Percentiles rank a stretch among this genome's conserved stretches.
These are phyloP conservation scores for Rutilus rutilus DNA, from an alignment of 2,113 vertebrate species.

Conservation along the genomic window DNA sequence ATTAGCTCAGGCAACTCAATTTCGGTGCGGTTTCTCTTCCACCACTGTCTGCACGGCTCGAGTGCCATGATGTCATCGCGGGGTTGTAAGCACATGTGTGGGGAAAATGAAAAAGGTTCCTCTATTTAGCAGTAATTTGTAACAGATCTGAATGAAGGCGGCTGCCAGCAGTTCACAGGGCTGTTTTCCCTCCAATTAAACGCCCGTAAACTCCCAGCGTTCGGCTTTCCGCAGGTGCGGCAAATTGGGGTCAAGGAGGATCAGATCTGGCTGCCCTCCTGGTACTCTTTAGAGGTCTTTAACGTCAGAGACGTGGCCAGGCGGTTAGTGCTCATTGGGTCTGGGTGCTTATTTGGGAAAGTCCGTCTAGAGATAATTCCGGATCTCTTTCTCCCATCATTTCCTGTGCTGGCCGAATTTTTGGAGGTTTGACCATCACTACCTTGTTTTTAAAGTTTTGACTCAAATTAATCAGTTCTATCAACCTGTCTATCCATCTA, in stretches of 20 bases:
- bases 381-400: background rate
- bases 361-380: background rate
- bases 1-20: conserved; percentile 69
- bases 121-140: conserved; percentile 69
- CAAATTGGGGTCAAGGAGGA: conserved; percentile 64
- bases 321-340: background rate
- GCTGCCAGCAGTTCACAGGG: conserved; percentile 62
- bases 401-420: background rate
- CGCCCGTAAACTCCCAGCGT: conserved; percentile 59
- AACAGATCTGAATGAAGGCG: conserved; percentile 66
- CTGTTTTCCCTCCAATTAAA: conserved; percentile 68
- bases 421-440: background rate
- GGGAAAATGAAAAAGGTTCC: conserved; percentile 59
- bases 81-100: conserved; percentile 65
- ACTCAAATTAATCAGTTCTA: too few species aligned
- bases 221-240: conserved; percentile 59
- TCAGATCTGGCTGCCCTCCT: conserved; percentile 47
- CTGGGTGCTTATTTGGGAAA: background rate
- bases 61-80: conserved; percentile 65
- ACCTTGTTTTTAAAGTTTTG: background rate
- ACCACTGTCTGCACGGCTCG: conserved; percentile 59
- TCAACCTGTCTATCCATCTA: too few species aligned
- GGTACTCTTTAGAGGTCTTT: conserved; percentile 40
- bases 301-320: background rate
- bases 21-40: conserved; percentile 64